Evolutionary conservation across 2,888 invertebrate genomes (phyloP).

Genomic region (Caenorhabditis drosophilae): DNA sequence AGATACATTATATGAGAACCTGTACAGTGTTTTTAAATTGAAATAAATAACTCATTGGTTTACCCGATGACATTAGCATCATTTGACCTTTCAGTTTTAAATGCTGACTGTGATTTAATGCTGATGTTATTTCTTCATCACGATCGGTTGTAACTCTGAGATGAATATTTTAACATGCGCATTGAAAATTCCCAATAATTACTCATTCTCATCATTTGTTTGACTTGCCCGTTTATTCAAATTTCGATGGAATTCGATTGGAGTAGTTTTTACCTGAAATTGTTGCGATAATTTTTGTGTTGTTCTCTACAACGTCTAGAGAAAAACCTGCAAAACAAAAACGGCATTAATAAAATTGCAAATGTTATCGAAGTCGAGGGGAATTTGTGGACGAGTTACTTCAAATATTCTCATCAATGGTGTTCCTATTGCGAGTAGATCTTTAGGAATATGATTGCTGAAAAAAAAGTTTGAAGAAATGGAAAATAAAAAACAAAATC

Average conservation of each 20-base stretch:
- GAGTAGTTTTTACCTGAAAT: slow-evolving; percentile 44
- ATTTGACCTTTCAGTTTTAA: slow-evolving; percentile 61
- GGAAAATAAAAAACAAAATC: too few species aligned
- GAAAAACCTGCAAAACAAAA: slow-evolving; percentile 54
- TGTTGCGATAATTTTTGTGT: neutral
- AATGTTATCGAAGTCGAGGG: slow-evolving; percentile 67
- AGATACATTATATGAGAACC: slow-evolving; percentile 54
- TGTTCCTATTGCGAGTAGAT: slow-evolving; percentile 59
- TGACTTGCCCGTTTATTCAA: slow-evolving; percentile 30
- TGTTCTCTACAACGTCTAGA: neutral
- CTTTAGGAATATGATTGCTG: slow-evolving; percentile 61
- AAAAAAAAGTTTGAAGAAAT: too few species aligned
- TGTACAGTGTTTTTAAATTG: slow-evolving; percentile 1
- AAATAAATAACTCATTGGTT: neutral
- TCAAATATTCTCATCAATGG: slow-evolving; percentile 62
- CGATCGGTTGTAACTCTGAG: too few species aligned
- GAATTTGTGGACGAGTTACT: slow-evolving; percentile 66
- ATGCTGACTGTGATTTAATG: slow-evolving; percentile 41
- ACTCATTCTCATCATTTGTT: slow-evolving; percentile 10
- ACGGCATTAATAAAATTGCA: slow-evolving; percentile 64
- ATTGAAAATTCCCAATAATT: neutral
- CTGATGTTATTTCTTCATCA: slow-evolving; percentile 2
- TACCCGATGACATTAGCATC: slow-evolving; percentile 50
- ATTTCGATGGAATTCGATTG: slow-evolving; percentile 46
- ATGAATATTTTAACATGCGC: slow-evolving; percentile 1